These are phyloP conservation scores for Setipinna tenuifilis DNA, from an alignment of 2,797 vertebrate species.

Conservation along the genomic window DNA sequence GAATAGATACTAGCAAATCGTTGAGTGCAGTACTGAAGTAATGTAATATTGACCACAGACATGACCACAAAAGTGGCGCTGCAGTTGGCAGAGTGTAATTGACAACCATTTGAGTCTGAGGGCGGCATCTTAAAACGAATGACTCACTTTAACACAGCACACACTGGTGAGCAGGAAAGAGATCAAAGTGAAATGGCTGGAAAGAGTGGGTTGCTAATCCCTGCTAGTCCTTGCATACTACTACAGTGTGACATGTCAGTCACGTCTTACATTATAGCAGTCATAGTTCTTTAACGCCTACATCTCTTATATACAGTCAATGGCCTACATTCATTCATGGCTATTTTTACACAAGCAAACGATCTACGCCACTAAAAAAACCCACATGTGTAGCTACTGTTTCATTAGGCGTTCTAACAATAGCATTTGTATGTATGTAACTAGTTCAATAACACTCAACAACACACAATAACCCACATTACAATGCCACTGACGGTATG, in stretches of 20 bases:
- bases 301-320: too few species aligned
- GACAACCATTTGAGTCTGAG: not conserved
- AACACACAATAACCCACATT: too few species aligned
- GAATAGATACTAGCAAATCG: not conserved
- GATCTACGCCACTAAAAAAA: not conserved
- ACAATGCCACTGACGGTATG: slow-evolving; percentile 20
- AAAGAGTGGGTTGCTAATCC: slow-evolving; percentile 3
- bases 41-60: slow-evolving; percentile 16
- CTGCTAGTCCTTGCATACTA: not conserved
- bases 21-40: not conserved
- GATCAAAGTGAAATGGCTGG: slow-evolving; percentile 17
- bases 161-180: slow-evolving; percentile 9
- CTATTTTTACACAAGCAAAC: not conserved
- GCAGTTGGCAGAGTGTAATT: not conserved
- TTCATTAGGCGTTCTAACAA: slow-evolving; percentile 1
- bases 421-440: not conserved
- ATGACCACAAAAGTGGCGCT: slow-evolving; percentile 3
- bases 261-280: not conserved
- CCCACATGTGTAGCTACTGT: not conserved
- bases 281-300: not conserved
- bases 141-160: not conserved
- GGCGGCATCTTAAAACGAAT: slow-evolving; percentile 1
- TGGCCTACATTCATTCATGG: slow-evolving; percentile 23
- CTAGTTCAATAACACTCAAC: not conserved
- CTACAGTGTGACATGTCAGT: slow-evolving; percentile 6